A percentile compares a stretch with the other conserved stretches of the same genome.
Conservation (phyloP, 2,888 invertebrate species). For the Synanthedon formicaeformis region DNA sequence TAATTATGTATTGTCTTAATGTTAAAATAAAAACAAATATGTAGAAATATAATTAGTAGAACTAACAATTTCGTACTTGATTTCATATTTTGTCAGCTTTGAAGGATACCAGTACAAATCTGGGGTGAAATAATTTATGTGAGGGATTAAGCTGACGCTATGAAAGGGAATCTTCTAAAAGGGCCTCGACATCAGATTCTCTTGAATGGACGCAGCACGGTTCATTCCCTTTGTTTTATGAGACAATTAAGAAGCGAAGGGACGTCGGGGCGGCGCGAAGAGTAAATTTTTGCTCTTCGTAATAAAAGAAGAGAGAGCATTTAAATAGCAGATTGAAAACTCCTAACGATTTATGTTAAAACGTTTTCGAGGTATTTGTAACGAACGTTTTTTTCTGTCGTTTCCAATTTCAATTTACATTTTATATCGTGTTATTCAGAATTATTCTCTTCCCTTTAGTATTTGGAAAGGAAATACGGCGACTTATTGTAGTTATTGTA, state of each 20-base stretch:
- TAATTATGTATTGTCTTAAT: too few relatives aligned
- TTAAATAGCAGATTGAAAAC: slow-evolving; percentile 48
- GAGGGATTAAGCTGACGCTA: slow-evolving; percentile 25
- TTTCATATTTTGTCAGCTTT: slow-evolving; percentile 18
- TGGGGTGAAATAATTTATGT: slow-evolving; percentile 28
- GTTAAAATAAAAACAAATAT: not conserved
- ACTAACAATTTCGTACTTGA: not conserved
- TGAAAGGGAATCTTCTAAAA: slow-evolving; percentile 24
- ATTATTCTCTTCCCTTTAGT: slow-evolving; percentile 7
- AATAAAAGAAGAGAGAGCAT: slow-evolving; percentile 39
- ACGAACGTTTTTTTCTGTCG: slow-evolving; percentile 1
- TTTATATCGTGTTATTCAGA: slow-evolving; percentile 1
- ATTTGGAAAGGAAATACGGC: slow-evolving; percentile 16
- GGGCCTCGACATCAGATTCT: slow-evolving; percentile 20
- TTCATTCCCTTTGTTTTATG: slow-evolving; percentile 54
- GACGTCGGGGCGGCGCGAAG: slow-evolving; percentile 30
- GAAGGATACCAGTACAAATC: slow-evolving; percentile 16
- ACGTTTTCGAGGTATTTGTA: slow-evolving; percentile 3
- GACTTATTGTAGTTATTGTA: too few relatives aligned
- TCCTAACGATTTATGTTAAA: slow-evolving; percentile 41
- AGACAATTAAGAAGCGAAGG: slow-evolving; percentile 46
- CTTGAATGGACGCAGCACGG: slow-evolving; percentile 25
- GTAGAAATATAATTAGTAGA: not conserved
- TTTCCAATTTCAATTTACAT: slow-evolving; percentile 4
- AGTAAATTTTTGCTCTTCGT: slow-evolving; percentile 38